Evolutionary conservation across 2,797 vertebrate species (phyloP).

Genomic region (Odontamblyopus rebecca): DNA sequence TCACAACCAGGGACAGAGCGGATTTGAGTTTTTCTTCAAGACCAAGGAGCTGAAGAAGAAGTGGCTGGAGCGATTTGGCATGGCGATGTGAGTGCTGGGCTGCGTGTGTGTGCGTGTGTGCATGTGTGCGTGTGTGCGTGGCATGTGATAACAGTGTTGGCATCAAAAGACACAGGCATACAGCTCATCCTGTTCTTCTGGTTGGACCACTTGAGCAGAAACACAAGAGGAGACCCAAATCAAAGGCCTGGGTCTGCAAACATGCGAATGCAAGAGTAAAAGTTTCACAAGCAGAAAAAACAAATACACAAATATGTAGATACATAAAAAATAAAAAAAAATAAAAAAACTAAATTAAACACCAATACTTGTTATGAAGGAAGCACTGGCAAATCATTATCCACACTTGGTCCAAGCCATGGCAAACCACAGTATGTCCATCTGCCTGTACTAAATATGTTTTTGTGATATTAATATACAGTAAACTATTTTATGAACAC

Average conservation of each 20-base stretch:
- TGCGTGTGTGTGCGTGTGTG: background rate
- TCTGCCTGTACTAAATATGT: too few relatives aligned
- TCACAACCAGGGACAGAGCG: constrained; percentile 93
- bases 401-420: background rate
- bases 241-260: background rate
- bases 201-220: constrained; percentile 32
- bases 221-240: constrained; percentile 9
- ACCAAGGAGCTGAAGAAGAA: constrained; percentile 99
- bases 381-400: background rate
- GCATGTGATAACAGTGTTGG: constrained; percentile 20
- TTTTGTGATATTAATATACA: background rate
- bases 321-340: background rate
- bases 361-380: background rate
- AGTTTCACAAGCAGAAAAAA: background rate
- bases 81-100: constrained; percentile 92
- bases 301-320: background rate
- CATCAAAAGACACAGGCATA: constrained; percentile 12
- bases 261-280: background rate
- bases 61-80: constrained; percentile 97
- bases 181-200: constrained; percentile 51
- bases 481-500: too few relatives aligned
- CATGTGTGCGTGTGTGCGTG: background rate
- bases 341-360: background rate
- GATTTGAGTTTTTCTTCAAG: constrained; percentile 98
- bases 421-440: background rate